Base-by-base conservation (phyloP, 1,140 invertebrate species). In the Formica selysi region DNA sequence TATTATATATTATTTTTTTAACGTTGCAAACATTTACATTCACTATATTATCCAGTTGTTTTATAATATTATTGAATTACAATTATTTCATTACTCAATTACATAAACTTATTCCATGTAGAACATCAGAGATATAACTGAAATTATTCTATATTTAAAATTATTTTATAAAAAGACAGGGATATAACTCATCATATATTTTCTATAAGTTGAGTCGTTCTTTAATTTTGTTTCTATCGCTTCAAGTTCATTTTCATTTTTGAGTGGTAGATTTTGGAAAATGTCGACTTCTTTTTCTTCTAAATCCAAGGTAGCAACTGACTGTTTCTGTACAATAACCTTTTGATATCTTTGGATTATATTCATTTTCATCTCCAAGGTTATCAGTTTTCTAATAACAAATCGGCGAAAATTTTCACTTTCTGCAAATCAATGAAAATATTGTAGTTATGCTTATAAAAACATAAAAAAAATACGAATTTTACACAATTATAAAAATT, bases 401-500 rank as follows among this genome's bases (percentile, higher is more conserved):
- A 65, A 65, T 65, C 19, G 62, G 7, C 62, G 62, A 65, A 65
- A 65, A n/a, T 65, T 65, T 36, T 32, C 11, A 62, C 3, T 13
- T 62, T 3, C 62, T 65, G 62, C n/a, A 65, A 32, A 38, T 65
- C 0, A 65, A 65, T 65, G 1, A 65, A 65, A 65, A 65, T 65
- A 38, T 65, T 36, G 16, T 48, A 13, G 0, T 64, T 64, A 64
- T 65, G 32, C 19, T 48, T 65, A 19, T 64, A 36, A 16, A 64
- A 64, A 64, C 16, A 64, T 65, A 64, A 1, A 32, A 16, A 62
- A 62, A 62, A 62, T 29, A 26, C 1, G 2, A 62, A 62, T 62
- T 29, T 29, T 32, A 13, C 3, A 48, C 44, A 48, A 48, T 48
- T 48, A 48, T 48, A 41, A 48, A 48, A 48, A 48, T 48, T 48